phyloP scores from a whole-genome alignment of 2,113 vertebrate genomes.

The Burhinus bistriatus region DNA sequence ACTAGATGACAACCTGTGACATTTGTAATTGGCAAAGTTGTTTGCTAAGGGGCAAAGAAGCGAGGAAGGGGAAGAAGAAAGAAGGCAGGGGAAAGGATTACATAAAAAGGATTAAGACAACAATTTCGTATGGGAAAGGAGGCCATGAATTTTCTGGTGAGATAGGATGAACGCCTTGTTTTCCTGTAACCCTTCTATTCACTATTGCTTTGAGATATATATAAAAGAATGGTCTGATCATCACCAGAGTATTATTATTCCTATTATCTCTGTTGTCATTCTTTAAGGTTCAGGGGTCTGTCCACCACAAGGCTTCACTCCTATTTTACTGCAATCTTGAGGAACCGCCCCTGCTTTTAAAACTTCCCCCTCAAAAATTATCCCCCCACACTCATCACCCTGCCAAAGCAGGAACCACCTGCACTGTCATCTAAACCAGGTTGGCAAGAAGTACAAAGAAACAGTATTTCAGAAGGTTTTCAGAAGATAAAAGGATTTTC shows the following conservation, averaged over 20 bases:
- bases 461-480: neutral
- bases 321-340: neutral
- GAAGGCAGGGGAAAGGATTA: neutral
- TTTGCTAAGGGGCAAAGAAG: neutral
- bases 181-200: neutral
- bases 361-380: neutral
- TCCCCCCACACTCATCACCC: neutral
- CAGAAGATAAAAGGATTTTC: neutral
- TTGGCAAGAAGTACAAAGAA: neutral
- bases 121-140: neutral
- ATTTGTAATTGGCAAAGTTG: neutral
- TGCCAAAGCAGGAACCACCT: neutral
- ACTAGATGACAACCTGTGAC: neutral
- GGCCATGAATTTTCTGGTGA: neutral
- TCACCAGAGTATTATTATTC: neutral
- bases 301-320: neutral
- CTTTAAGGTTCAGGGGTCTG: neutral
- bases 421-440: neutral
- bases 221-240: neutral
- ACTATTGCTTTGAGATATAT: neutral
- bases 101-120: neutral
- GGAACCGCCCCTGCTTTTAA: neutral
- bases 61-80: neutral
- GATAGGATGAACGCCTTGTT: neutral
- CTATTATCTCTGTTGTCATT: neutral